Conservation (phyloP, 1,140 invertebrate species). For the Spodoptera litura region DNA sequence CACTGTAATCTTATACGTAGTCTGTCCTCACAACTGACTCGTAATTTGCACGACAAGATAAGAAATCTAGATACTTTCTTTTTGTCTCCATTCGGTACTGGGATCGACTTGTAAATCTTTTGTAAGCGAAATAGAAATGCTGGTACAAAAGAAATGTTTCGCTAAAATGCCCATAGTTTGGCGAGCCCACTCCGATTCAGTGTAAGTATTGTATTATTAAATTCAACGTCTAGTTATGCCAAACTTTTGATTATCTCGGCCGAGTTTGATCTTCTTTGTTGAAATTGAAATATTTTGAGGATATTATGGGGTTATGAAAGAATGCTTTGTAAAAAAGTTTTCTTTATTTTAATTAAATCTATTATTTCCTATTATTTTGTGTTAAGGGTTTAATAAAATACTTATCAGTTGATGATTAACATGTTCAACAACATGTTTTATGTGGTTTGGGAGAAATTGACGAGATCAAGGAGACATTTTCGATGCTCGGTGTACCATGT, state of each 20-base stretch:
- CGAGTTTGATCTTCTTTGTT: background rate
- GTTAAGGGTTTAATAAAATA: no score
- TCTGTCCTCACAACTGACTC: background rate
- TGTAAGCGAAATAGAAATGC: constrained; percentile 25
- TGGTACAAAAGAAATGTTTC: constrained; percentile 24
- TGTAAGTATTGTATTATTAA: constrained; percentile 17
- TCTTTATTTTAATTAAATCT: no score
- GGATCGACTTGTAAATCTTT: constrained; percentile 18
- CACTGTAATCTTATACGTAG: constrained; percentile 7
- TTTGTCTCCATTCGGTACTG: constrained; percentile 23
- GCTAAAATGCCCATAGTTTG: background rate
- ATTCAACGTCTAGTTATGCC: background rate
- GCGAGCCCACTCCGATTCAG: background rate
- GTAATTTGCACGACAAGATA: constrained; percentile 30
- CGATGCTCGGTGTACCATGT: no score
- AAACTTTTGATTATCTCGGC: constrained; percentile 2
- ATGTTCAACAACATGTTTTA: no score
- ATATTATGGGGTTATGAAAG: no score
- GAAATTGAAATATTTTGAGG: no score
- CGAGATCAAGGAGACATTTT: no score
- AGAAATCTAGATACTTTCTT: constrained; percentile 24
- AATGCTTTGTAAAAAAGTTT: no score
- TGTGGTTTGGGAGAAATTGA: no score
- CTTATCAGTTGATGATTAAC: no score
- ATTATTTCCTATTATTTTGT: no score